phyloP scores from a whole-genome alignment of 2,888 invertebrate genomes.

The Drosophila nr. fundita region DNA sequence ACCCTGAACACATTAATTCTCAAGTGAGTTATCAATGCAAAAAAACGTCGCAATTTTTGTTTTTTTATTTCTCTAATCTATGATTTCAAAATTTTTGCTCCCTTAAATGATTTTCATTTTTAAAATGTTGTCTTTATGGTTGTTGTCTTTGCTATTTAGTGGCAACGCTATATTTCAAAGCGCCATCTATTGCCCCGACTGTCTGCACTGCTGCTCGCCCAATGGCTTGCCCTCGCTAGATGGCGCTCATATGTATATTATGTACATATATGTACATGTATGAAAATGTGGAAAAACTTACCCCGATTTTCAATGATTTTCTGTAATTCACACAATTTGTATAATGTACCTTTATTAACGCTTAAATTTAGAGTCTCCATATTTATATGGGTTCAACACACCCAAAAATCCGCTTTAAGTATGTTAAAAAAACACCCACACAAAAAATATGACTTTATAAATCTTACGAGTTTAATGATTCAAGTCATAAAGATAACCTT shows the following conservation, averaged over 20 bases:
- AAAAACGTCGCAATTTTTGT: not conserved
- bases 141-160: slow-evolving; percentile 21
- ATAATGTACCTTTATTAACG: not conserved
- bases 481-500: slow-evolving; percentile 13
- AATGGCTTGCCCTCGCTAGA: not conserved
- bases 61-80: not conserved
- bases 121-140: not conserved
- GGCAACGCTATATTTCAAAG: slow-evolving; percentile 5
- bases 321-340: not conserved
- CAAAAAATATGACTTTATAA: not conserved
- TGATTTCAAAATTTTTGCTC: not conserved
- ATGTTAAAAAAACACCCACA: not conserved
- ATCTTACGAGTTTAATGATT: not conserved
- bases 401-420: not conserved
- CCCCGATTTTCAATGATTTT: not conserved
- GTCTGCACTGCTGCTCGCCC: rapidly evolving
- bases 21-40: not conserved
- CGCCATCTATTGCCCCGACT: slow-evolving; percentile 10
- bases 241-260: slow-evolving; percentile 21
- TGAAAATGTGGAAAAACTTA: not conserved
- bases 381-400: not conserved
- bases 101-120: not conserved
- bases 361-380: not conserved
- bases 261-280: not conserved
- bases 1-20: too few species aligned